phyloP scores from a whole-genome alignment of 1,140 invertebrate genomes.

The Eupeodes corollae region DNA sequence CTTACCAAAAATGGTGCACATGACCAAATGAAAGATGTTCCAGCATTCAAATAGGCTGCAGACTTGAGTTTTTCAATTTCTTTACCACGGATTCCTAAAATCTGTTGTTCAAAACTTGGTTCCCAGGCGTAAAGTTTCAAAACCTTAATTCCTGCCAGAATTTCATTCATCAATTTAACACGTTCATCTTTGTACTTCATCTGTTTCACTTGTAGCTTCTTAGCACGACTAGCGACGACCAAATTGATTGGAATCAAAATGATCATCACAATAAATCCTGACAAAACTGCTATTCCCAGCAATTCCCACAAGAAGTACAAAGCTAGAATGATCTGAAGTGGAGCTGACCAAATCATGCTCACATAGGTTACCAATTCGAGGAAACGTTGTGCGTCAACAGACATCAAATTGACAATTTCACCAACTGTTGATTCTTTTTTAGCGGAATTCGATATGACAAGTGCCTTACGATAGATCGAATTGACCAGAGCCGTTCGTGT shows the following conservation, averaged over 20 bases:
- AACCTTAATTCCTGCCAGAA: conserved; percentile 87
- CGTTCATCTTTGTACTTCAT: conserved; percentile 88
- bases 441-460: conserved; percentile 64
- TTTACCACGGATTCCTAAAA: conserved; percentile 70
- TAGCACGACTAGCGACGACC: conserved; percentile 71
- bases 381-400: conserved; percentile 58
- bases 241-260: conserved; percentile 84
- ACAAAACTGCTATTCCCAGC: conserved; percentile 73
- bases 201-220: conserved; percentile 70
- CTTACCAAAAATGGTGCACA: conserved; percentile 92
- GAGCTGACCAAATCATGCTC: conserved; percentile 95
- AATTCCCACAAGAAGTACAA: conserved; percentile 84
- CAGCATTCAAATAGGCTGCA: conserved; percentile 78
- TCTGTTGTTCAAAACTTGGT: conserved; percentile 75
- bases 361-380: conserved; percentile 82
- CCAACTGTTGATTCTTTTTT: conserved; percentile 78
- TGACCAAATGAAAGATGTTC: conserved; percentile 87
- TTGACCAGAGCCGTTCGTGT: conserved; percentile 85
- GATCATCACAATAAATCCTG: conserved; percentile 78
- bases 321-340: conserved; percentile 77
- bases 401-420: conserved; percentile 89
- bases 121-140: conserved; percentile 87
- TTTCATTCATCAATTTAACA: conserved; percentile 91
- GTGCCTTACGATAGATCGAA: conserved; percentile 84
- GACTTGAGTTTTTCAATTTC: conserved; percentile 74